phyloP scores from a whole-genome alignment of 2,113 vertebrate species.

The Rhizomys pruinosus region DNA sequence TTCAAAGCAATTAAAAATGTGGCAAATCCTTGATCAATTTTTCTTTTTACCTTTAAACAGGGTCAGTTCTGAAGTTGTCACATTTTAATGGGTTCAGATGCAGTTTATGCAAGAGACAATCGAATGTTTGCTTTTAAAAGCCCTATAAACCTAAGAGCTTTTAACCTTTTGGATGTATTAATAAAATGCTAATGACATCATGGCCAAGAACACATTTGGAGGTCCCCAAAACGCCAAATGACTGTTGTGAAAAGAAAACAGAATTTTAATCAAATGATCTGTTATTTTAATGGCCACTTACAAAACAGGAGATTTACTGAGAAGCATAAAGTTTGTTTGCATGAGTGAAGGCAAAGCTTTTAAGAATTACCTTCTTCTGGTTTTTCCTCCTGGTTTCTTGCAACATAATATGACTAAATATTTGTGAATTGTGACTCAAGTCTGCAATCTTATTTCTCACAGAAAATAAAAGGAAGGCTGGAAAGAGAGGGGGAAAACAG shows the following conservation, averaged over 20 bases:
- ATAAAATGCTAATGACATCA: conserved; percentile 87
- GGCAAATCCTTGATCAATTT: conserved; percentile 76
- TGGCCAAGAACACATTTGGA: conserved; percentile 82
- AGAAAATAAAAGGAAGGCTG: conserved; percentile 81
- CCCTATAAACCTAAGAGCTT: conserved; percentile 80
- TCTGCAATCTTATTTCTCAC: conserved; percentile 82
- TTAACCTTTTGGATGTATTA: conserved; percentile 84
- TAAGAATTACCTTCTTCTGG: conserved; percentile 87
- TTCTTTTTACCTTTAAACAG: conserved; percentile 70
- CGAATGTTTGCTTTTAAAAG: conserved; percentile 83
- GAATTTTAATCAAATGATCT: conserved; percentile 88
- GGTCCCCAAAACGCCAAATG: conserved; percentile 84
- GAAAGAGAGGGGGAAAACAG: conserved; percentile 70
- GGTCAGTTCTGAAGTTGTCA: conserved; percentile 74
- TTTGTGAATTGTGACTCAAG: conserved; percentile 88
- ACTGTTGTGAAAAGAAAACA: conserved; percentile 86
- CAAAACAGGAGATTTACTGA: conserved; percentile 88
- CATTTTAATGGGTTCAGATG: conserved; percentile 82
- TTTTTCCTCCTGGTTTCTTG: conserved; percentile 68
- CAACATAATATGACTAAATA: conserved; percentile 90
- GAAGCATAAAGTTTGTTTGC: conserved; percentile 88
- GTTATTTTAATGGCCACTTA: conserved; percentile 89
- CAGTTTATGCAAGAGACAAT: conserved; percentile 81
- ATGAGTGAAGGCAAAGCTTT: conserved; percentile 86
- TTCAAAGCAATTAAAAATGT: conserved; percentile 81